phyloP scores from a whole-genome alignment of 2,113 vertebrate species.

The Pogona vitticeps region DNA sequence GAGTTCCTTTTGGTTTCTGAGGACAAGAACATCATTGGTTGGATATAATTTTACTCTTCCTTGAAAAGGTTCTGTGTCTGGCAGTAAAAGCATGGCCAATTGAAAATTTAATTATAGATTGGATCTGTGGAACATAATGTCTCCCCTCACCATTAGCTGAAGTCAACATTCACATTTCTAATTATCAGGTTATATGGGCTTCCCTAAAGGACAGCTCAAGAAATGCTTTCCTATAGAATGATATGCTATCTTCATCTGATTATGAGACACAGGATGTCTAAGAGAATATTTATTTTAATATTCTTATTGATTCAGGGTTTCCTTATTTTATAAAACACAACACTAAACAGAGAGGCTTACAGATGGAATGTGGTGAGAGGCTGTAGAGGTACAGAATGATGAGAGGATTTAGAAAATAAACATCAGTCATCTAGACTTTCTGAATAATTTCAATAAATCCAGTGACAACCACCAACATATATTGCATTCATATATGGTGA shows the following conservation, averaged over 20 bases:
- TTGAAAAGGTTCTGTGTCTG: neutral
- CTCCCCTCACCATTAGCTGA: neutral
- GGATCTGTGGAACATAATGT: neutral
- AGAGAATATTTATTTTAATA: neutral
- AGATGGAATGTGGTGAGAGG: no score
- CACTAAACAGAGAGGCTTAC: no score
- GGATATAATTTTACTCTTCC: neutral
- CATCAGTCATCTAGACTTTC: no score
- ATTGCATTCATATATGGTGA: no score
- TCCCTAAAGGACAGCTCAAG: neutral
- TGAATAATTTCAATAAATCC: no score
- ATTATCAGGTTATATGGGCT: neutral
- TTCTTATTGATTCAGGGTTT: no score
- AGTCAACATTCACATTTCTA: neutral
- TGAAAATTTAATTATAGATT: slow-evolving; percentile 7
- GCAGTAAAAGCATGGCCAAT: neutral
- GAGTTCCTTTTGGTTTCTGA: neutral
- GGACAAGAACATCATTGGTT: neutral
- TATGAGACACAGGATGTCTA: neutral
- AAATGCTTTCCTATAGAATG: neutral
- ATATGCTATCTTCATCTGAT: neutral
- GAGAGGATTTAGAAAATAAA: no score
- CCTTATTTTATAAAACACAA: no score
- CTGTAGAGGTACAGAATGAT: no score
- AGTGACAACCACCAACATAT: no score